phyloP scores from a whole-genome alignment of 2,888 invertebrate genomes.

The Lepidocyrtoides sp. region DNA sequence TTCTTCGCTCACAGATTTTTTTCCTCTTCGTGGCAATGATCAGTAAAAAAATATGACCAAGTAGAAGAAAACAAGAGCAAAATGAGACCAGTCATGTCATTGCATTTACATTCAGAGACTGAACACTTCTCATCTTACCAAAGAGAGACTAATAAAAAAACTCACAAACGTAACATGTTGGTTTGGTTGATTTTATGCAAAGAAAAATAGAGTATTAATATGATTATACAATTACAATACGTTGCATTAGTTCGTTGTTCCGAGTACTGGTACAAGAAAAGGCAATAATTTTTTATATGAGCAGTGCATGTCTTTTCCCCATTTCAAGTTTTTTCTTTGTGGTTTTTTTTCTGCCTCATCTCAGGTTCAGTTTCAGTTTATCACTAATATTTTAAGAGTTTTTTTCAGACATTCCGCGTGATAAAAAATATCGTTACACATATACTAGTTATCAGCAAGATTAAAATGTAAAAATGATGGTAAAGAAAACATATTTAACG shows the following conservation, averaged over 20 bases:
- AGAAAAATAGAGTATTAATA: conserved; percentile 23
- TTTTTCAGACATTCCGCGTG: not conserved
- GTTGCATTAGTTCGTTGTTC: conserved; percentile 39
- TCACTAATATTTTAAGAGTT: not conserved
- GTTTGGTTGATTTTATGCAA: conserved; percentile 17
- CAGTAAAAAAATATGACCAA: conserved; percentile 69
- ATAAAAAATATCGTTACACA: not conserved
- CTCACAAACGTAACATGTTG: conserved; percentile 3
- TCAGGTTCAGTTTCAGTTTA: not conserved
- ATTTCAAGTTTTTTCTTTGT: not conserved
- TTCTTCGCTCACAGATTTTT: conserved; percentile 44
- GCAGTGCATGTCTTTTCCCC: conserved; percentile 24
- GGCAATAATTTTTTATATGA: conserved; percentile 32
- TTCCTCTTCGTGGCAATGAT: conserved; percentile 63
- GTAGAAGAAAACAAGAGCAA: conserved; percentile 72
- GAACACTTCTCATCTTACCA: conserved; percentile 62
- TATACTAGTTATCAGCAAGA: not conserved
- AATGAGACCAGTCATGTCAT: conserved; percentile 67
- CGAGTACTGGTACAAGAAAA: not conserved
- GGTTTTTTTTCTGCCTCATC: not conserved
- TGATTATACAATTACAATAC: conserved; percentile 50
- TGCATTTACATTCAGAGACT: conserved; percentile 64
- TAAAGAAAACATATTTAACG: not conserved
- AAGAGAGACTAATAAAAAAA: conserved; percentile 58
- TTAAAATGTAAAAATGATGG: not conserved